These are phyloP conservation scores for Microtus ochrogaster DNA, from an alignment of 2,113 vertebrate genomes.

Conservation along the genomic window DNA sequence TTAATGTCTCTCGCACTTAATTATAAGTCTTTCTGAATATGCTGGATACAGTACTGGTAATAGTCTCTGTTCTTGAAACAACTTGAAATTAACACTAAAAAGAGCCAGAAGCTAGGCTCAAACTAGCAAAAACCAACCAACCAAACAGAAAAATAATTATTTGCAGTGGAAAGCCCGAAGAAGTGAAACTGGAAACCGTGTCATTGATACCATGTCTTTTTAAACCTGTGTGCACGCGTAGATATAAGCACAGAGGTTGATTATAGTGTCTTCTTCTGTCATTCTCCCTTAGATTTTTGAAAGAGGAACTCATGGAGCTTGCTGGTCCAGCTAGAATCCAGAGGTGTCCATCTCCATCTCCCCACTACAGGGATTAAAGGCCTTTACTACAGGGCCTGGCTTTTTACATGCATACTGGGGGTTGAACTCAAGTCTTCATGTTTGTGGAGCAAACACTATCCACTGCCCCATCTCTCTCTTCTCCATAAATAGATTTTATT, in stretches of 20 bases:
- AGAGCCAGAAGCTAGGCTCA: slow-evolving; percentile 20
- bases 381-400: background rate
- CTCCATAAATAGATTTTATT: slow-evolving; percentile 5
- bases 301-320: background rate
- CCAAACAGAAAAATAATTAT: background rate
- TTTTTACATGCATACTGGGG: background rate
- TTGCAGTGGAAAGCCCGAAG: background rate
- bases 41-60: background rate
- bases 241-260: background rate
- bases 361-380: background rate
- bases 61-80: slow-evolving; percentile 9
- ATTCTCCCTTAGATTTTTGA: background rate
- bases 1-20: slow-evolving; percentile 4
- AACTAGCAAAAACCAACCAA: background rate
- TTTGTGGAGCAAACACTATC: background rate
- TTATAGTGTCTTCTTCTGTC: background rate
- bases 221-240: background rate
- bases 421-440: background rate
- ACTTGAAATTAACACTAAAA: slow-evolving; percentile 30
- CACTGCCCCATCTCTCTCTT: background rate
- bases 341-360: background rate
- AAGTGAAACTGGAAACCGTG: background rate
- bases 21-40: slow-evolving; percentile 29
- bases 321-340: background rate
- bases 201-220: background rate